Base-by-base conservation (phyloP, 2,113 vertebrate genomes). In the Scartelaos histophorus region DNA sequence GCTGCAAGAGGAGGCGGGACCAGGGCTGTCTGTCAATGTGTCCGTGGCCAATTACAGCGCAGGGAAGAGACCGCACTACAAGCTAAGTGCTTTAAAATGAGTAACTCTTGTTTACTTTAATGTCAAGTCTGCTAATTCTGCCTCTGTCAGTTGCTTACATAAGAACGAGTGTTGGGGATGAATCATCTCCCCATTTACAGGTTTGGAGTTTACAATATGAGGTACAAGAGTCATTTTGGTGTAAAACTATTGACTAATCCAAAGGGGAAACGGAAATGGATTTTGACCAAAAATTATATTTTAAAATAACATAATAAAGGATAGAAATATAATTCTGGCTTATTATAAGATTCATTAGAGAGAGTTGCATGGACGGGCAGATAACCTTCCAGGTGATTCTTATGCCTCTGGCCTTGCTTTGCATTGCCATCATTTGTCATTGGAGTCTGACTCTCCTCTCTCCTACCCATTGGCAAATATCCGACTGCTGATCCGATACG, bases 31-130 rank as follows among this genome's bases (percentile, higher is more conserved):
- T 64, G 76, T 93, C 88, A 87, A 79, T 80, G 56, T 38, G 24
- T 53, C 49, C 16, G 12, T 80, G 87, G 78, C 92, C 92, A 93
- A 91, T 93, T 21, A 84, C 76, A 85, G 73, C 0, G 3, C 13
- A 1, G 57, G 56, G 56, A 43, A 64, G 12, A 2, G 66, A 71
- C 62, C 24, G 60, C 25, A 49, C 35, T 43, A 58, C 53, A 7
- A 64, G 10, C 45, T 69, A 54, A 70, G 75, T 22, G 67, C 64
- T 81, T 64, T 5, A 21, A 64, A 64, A 10, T 38, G 7, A 12
- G 29, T n/a, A 19, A 43, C 61, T 64, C 25, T 34, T 29, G 13
- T 34, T 61, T 61, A 61, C 58, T 61, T n/a, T 3, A 11, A 19
- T 3, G 60, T 62, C 29, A n/a, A 38, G 61, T 38, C 61, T 38